A percentile compares a stretch with the other conserved stretches of the same genome.
These are phyloP conservation scores for Megalopta genalis DNA, from an alignment of 1,140 invertebrate genomes.

Conservation along the genomic window DNA sequence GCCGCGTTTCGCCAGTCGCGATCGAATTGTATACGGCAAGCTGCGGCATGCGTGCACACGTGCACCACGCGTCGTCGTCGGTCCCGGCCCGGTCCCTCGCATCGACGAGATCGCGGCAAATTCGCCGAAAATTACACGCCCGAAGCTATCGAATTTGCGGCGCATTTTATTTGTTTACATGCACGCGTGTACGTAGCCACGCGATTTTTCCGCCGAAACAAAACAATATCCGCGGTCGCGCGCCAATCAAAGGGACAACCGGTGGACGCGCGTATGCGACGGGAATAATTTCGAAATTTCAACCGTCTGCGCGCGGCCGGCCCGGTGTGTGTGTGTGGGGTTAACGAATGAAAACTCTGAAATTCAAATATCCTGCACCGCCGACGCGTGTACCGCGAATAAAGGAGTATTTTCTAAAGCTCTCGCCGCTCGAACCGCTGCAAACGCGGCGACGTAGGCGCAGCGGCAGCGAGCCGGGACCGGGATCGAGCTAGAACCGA, in stretches of 20 bases:
- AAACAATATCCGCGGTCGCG: slow-evolving; percentile 21
- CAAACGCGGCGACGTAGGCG: background rate
- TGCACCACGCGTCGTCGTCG: slow-evolving; percentile 22
- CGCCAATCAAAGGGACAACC: slow-evolving; percentile 26
- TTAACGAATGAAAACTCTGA: background rate
- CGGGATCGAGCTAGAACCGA: too few relatives aligned
- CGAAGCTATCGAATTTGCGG: background rate
- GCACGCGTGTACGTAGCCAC: background rate
- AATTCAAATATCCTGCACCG: background rate
- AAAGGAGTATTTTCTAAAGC: background rate
- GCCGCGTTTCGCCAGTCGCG: slow-evolving; percentile 6
- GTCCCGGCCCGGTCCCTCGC: slow-evolving; percentile 25
- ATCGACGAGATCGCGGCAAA: background rate
- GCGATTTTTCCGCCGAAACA: slow-evolving; percentile 7
- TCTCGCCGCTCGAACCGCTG: background rate
- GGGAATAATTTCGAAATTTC: slow-evolving; percentile 43
- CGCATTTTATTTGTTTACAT: background rate
- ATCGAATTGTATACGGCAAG: background rate
- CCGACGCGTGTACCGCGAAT: too few relatives aligned
- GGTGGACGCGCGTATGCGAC: slow-evolving; percentile 1
- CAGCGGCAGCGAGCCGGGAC: too few relatives aligned
- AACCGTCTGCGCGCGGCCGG: background rate
- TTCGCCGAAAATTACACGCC: slow-evolving; percentile 48
- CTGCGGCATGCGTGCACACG: background rate
- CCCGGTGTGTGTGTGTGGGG: too few relatives aligned